Conservation (phyloP, 1,140 invertebrate genomes). For the Zophobas morio region DNA sequence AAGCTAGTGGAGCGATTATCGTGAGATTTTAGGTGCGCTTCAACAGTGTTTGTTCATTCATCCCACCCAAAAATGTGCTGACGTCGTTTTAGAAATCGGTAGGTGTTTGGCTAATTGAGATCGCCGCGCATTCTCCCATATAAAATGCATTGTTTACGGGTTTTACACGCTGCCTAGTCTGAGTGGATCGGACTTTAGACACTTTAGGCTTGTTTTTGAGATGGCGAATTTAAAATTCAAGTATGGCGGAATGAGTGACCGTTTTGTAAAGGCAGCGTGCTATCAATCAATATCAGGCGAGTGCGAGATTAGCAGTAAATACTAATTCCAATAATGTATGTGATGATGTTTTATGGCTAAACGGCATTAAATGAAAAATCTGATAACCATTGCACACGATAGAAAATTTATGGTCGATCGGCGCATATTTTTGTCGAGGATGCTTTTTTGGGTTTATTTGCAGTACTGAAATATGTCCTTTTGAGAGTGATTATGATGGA, state of each 20-base stretch:
- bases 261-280: conserved; percentile 29
- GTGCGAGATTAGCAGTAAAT: conserved; percentile 46
- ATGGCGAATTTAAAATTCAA: conserved; percentile 17
- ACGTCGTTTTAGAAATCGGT: too few relatives aligned
- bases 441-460: conserved; percentile 23
- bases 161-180: too few relatives aligned
- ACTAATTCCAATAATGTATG: conserved; percentile 51
- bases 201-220: conserved; percentile 1
- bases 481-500: conserved; percentile 8
- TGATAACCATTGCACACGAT: conserved; percentile 40
- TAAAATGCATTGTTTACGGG: too few relatives aligned
- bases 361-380: conserved; percentile 48
- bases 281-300: conserved; percentile 48
- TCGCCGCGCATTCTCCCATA: too few relatives aligned
- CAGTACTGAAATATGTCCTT: conserved; percentile 8
- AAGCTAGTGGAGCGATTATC: too few relatives aligned
- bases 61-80: too few relatives aligned
- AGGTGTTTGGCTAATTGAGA: too few relatives aligned
- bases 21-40: too few relatives aligned
- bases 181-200: too few relatives aligned
- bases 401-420: conserved; percentile 33
- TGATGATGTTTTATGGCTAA: conserved; percentile 50
- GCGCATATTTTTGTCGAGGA: conserved; percentile 29
- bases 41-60: too few relatives aligned
- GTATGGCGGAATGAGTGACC: conserved; percentile 12